Evolutionary conservation across 2,888 invertebrate species (phyloP), one percentile per base, ranked within the genome.

Genomic region (Apotomis betuletana): DNA sequence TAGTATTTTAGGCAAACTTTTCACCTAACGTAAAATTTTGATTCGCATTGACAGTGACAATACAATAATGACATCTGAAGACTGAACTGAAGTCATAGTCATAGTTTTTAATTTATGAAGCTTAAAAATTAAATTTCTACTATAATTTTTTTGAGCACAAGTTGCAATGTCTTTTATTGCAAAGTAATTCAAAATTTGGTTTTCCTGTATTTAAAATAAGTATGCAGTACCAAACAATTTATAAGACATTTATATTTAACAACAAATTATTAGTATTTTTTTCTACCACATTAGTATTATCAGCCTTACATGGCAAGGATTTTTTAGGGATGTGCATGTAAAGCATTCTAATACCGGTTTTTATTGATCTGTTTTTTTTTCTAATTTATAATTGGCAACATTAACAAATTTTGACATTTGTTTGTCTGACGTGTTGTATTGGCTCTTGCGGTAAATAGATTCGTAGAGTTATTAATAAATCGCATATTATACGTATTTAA

Each of bases 361-460:
- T n/a, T 44, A 4, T 27, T 5, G 36, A 1, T 5, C 38, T 60
- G 1, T 27, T 27, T 27, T 27, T 27, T 27, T 27, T 27, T 27
- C 2, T 27, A 27, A 27, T 59, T 65, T 0, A 10, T 5, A 27
- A 12, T 5, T 71, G 10, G 67, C 27, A 67, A 61, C 57, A 57
- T 13, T 51, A n/a, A n/a, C 13, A n/a, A 4, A 6, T 12, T 15
- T 52, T 68, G 68, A 68, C 72, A 49, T 59, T 67, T 58, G 52
- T 68, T 72, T 72, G 72, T 68, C 62, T 72, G 72, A 72, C 72
- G 72, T 72, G 72, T 72, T 58, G 13, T 59, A 46, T 41, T 8
- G 44, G 44, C 44, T 5, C 5, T 44, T 68, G 62, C 72, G 67
- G 68, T 52, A 49, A 44, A 68, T 44, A 57, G 5, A 62, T 54